Base-by-base conservation (phyloP, 2,888 invertebrate species). In the Tridacna gigas region DNA sequence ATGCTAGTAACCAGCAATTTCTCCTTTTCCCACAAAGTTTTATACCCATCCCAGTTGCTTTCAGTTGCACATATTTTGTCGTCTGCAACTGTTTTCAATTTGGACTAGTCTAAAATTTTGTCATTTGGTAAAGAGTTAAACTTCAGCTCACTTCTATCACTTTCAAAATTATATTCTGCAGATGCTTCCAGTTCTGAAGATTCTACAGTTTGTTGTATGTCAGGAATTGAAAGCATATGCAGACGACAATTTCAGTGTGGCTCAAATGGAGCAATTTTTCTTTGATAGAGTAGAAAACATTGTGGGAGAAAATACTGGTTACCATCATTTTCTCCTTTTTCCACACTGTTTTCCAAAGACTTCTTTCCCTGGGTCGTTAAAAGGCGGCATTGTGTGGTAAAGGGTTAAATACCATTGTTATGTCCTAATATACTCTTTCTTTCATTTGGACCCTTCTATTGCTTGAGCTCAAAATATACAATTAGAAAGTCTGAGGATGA, bases 21-120 rank as follows among this genome's bases (percentile, higher is more conserved):
- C 63, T 63, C 63, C 63, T n/a, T 63, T 63, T 63, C 22, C 63
- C 63, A 25, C 63, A 22, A 4, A 9, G 63, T 63, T 63, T 63
- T 63, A 4, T 56, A 5, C 56, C n/a, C n/a, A 5, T 18, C 3
- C 9, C 9, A 9, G 2, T 1, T 4, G 22, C 22, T 22, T 13
- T 25, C 25, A 3, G 63, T 15, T 61, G 18, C 18, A 61, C 13
- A 61, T 22, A 51, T 51, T 11, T n/a, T n/a, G n/a, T n/a, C n/a
- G n/a, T 51, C 51, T 13, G 15, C 51, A 51, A 13, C 12, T 51
- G 51, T 51, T 15, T 51, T 3, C 56, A 56, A 56, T 15, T 56
- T 56, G 5, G 3, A 3, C 15, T 5, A 20, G 7, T 37, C 37
- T 37, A 37, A 37, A 37, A 2, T 37, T 7, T 37, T 37, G 2